These are phyloP conservation scores for Acanthosepion esculentum DNA, from an alignment of 2,888 invertebrate species.

Conservation along the genomic window DNA sequence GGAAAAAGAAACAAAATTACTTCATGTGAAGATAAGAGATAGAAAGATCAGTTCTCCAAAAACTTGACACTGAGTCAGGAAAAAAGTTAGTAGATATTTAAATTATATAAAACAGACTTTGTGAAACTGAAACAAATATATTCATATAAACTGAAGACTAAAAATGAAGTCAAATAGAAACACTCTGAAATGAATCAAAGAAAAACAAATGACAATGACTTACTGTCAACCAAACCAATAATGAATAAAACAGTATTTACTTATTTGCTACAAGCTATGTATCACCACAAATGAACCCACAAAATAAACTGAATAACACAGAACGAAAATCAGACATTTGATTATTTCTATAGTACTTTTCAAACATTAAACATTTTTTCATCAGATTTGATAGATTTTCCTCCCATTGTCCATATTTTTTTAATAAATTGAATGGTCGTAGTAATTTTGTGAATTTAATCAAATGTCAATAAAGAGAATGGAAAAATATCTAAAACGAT, in stretches of 20 bases:
- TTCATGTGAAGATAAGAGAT: too few species aligned
- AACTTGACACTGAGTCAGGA: too few species aligned
- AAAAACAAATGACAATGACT: neutral
- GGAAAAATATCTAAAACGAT: neutral
- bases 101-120: too few species aligned
- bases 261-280: neutral
- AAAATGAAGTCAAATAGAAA: too few species aligned
- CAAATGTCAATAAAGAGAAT: neutral
- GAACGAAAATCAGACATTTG: neutral
- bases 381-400: neutral
- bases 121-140: too few species aligned
- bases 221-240: neutral
- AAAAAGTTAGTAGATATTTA: too few species aligned
- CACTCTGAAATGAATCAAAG: too few species aligned
- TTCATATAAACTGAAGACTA: too few species aligned
- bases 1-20: too few species aligned
- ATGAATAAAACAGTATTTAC: neutral
- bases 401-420: neutral
- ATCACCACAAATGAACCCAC: neutral
- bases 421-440: neutral
- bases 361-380: neutral
- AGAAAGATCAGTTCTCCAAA: too few species aligned
- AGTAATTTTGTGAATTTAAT: constrained; percentile 18
- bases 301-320: neutral
- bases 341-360: neutral